Percentiles rank a stretch among this genome's conserved stretches.
phyloP scores from a whole-genome alignment of 1,140 invertebrate genomes.

The Drosophila persimilis region DNA sequence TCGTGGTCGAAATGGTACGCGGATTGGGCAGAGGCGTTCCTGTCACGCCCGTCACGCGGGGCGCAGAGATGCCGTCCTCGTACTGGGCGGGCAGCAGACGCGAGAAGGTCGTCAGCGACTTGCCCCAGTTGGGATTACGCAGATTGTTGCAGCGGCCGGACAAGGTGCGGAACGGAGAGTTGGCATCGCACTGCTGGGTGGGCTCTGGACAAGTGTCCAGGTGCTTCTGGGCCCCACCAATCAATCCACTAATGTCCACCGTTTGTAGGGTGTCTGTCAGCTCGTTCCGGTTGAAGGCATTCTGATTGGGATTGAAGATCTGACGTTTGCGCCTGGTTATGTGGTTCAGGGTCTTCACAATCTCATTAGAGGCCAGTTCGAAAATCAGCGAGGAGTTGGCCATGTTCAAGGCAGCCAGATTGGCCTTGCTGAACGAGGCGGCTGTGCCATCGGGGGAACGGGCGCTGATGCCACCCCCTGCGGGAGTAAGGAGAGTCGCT shows the following conservation, averaged over 20 bases:
- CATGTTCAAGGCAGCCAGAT: conserved; percentile 90
- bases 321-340: conserved; percentile 87
- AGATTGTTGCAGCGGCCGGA: conserved; percentile 97
- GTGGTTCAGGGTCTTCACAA: conserved; percentile 87
- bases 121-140: conserved; percentile 92
- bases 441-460: conserved; percentile 93
- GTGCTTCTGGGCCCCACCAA: conserved; percentile 83
- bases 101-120: conserved; percentile 93
- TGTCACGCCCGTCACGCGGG: conserved; percentile 88
- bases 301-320: conserved; percentile 88
- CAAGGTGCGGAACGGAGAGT: conserved; percentile 90
- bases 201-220: conserved; percentile 85
- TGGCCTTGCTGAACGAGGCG: conserved; percentile 94
- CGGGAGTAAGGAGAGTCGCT: conserved; percentile 43
- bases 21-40: conserved; percentile 91
- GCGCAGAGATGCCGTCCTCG: conserved; percentile 94
- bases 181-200: conserved; percentile 89
- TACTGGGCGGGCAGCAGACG: conserved; percentile 93
- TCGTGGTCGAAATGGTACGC: conserved; percentile 91
- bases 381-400: conserved; percentile 94
- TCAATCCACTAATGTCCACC: conserved; percentile 86
- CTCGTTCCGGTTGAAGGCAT: conserved; percentile 87
- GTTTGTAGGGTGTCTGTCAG: conserved; percentile 89
- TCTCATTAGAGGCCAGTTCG: conserved; percentile 93
- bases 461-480: conserved; percentile 90